These are phyloP conservation scores for Percopsis omiscomaycus DNA, from an alignment of 2,797 vertebrate species.

Conservation along the genomic window DNA sequence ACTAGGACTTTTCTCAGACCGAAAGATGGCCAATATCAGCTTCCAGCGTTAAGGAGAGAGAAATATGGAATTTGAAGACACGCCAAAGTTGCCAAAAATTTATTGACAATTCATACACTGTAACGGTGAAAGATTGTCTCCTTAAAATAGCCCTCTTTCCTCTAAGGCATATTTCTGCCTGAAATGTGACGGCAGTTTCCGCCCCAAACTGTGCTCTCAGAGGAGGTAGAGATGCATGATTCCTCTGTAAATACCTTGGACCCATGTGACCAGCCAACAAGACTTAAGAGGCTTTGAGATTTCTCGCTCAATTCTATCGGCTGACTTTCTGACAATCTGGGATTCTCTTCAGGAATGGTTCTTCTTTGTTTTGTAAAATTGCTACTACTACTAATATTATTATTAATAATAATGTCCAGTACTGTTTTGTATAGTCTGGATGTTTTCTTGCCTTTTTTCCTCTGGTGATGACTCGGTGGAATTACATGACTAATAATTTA, in stretches of 20 bases:
- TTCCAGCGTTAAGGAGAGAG: slow-evolving; percentile 41
- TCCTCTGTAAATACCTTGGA: slow-evolving; percentile 7
- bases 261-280: slow-evolving; percentile 15
- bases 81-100: slow-evolving; percentile 56
- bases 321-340: slow-evolving; percentile 13
- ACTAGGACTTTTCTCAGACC: slow-evolving; percentile 64
- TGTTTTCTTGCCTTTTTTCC: no score
- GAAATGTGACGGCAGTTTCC: slow-evolving; percentile 8
- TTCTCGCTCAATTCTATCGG: slow-evolving; percentile 17
- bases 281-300: slow-evolving; percentile 17
- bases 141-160: slow-evolving; percentile 39
- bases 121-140: slow-evolving; percentile 47
- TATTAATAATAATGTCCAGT: no score
- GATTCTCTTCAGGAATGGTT: slow-evolving; percentile 37
- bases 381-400: no score
- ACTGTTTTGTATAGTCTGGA: no score
- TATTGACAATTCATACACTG: slow-evolving; percentile 61
- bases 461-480: no score
- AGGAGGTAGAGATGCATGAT: neutral
- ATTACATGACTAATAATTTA: no score
- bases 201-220: neutral
- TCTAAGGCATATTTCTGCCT: slow-evolving; percentile 26
- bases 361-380: slow-evolving; percentile 47
- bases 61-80: slow-evolving; percentile 46
- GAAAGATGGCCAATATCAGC: slow-evolving; percentile 53